Base-by-base conservation (phyloP, 2,888 invertebrate species). In the Ornithoptera alexandrae region DNA sequence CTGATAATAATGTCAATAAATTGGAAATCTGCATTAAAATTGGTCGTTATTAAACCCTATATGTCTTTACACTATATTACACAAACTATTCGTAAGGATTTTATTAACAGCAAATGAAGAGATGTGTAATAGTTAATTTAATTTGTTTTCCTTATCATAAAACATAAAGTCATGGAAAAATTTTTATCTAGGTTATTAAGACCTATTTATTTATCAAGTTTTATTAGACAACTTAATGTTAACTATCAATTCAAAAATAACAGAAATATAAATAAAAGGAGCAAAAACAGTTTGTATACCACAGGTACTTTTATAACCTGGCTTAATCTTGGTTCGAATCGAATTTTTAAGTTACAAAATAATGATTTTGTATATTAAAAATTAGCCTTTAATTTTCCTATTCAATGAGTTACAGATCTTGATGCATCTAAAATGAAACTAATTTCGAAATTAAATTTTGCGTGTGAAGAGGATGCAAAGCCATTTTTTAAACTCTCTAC, bases 401-500 rank as follows among this genome's bases (percentile, higher is more conserved):
- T 57, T 57, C 1, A 57, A 57, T 56, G 5, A 71, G 62, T 78
- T 82, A 42, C 73, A 87, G 86, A 73, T 73, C 73, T 76, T 64
- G 74, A 82, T 74, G 65, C 74, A 67, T 72, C 74, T 1, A 94
- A 93, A 80, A 75, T 88, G 17, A 78, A 81, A 39, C 72, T 93
- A 7, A 77, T 94, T 46, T 78, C 81, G 24, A 74, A 81, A 30
- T 81, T 94, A 72, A 87, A 92, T 67, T 87, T 93, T 67, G 77
- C 79, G 61, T 85, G 88, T 67, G 76, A 89, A 0, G 90, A 93
- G 76, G 93, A 94, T 83, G 93, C 93, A 70, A 75, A 88, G 50
- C 94, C 94, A 1, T 93, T 94, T 75, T 81, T 93, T 71, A 86
- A 88, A 62, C 78, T 94, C 57, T 86, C 93, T 1, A 50, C 85